Evolutionary conservation across 1,140 invertebrate genomes (phyloP), one percentile per base, ranked within the genome.

Genomic region (Bombus soroeensis): DNA sequence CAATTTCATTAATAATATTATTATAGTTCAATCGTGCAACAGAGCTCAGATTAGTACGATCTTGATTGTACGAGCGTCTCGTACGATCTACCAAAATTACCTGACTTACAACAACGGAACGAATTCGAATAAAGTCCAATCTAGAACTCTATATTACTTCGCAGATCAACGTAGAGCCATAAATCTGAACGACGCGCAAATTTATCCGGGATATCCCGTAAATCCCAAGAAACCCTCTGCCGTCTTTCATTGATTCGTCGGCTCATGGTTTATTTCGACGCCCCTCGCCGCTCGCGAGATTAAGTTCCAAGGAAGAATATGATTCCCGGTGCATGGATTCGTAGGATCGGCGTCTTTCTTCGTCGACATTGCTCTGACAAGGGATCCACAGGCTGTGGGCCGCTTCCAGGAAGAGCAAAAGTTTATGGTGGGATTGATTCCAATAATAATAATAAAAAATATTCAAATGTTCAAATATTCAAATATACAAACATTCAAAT

Each of bases 401-500:
- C n/a, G 25, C 41, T 47, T 28, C 10, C 28, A 15, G 62, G 34
- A 9, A 34, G 34, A 37, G 59, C 53, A 74, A 39, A 59, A 84
- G 66, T 84, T 84, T 84, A 84, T 62, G 34, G 34, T 3, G 28
- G 59, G n/a, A 79, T 84, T 66, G 66, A 79, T 84, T 41, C 53
- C 34, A 13, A 28, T n/a, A n/a, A n/a, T n/a, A n/a, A n/a, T n/a
- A n/a, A n/a, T n/a, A n/a, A n/a, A n/a, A n/a, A n/a, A n/a, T n/a
- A n/a, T n/a, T n/a, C n/a, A n/a, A n/a, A n/a, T n/a, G n/a, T n/a
- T n/a, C n/a, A n/a, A n/a, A n/a, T n/a, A n/a, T n/a, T n/a, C n/a
- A n/a, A n/a, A n/a, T n/a, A n/a, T n/a, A n/a, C n/a, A n/a, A n/a
- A n/a, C n/a, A n/a, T n/a, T n/a, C n/a, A n/a, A n/a, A n/a, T n/a